Evolutionary conservation across 2,113 vertebrate species (phyloP).

Genomic region (Salvelinus namaycush): DNA sequence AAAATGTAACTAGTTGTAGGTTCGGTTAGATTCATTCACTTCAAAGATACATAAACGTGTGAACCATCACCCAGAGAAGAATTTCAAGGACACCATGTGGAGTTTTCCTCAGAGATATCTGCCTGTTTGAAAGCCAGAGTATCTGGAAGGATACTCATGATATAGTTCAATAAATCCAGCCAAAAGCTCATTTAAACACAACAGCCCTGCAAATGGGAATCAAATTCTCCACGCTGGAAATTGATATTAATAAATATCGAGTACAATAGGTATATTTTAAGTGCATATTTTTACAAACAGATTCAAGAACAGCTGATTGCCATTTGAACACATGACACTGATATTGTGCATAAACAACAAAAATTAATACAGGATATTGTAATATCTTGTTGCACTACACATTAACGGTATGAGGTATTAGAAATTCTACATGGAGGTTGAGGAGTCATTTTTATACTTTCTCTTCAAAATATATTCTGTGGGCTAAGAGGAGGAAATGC

Average conservation of each 20-base stretch:
- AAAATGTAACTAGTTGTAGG: constrained; percentile 5
- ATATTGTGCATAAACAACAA: too few relatives aligned
- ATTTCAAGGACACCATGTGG: background rate
- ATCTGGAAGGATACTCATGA: background rate
- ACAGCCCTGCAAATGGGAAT: background rate
- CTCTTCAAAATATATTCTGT: too few relatives aligned
- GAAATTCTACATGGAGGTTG: too few relatives aligned
- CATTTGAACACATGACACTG: background rate
- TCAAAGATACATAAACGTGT: background rate
- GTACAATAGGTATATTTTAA: background rate
- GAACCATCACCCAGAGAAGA: background rate
- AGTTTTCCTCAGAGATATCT: background rate
- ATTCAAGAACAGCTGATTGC: background rate
- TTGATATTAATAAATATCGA: background rate
- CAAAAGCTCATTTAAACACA: background rate
- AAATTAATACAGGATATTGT: too few relatives aligned
- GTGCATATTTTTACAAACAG: background rate
- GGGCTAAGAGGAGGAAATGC: background rate
- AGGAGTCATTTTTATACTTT: too few relatives aligned
- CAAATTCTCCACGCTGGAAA: background rate
- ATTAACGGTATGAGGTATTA: too few relatives aligned
- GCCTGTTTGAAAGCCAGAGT: background rate
- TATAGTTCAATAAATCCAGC: too few relatives aligned
- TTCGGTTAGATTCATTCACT: background rate
- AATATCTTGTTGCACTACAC: too few relatives aligned